Evolutionary conservation across 2,113 vertebrate genomes (phyloP).

Genomic region (Lanius ludovicianus): DNA sequence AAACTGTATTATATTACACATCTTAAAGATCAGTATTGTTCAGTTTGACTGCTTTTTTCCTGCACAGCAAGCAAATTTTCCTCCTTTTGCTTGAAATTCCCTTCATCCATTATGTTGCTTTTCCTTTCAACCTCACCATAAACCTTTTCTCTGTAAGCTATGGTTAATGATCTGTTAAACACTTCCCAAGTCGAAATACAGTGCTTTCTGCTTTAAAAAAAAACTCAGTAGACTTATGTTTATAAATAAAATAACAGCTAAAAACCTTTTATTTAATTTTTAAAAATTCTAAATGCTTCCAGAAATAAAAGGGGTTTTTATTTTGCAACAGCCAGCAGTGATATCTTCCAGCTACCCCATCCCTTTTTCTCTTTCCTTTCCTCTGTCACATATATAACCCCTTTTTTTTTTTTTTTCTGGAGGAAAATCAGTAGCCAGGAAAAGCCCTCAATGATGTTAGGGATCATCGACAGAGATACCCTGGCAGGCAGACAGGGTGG

Average conservation of each 20-base stretch:
- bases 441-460: neutral
- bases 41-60: neutral
- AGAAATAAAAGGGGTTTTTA: neutral
- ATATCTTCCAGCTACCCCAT: neutral
- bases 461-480: fast-evolving
- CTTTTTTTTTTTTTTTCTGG: neutral
- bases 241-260: neutral
- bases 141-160: neutral
- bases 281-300: neutral
- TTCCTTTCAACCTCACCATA: neutral
- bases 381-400: neutral
- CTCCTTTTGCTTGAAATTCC: neutral
- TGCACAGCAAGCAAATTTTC: neutral
- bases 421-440: neutral
- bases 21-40: neutral
- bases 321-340: neutral
- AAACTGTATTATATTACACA: neutral
- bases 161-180: neutral
- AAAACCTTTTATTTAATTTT: neutral
- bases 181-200: neutral
- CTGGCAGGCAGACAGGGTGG: neutral
- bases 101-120: neutral
- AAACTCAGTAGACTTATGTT: neutral
- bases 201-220: neutral
- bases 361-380: neutral